phyloP scores from a whole-genome alignment of 2,113 vertebrate genomes.

The Penelope pileata region DNA sequence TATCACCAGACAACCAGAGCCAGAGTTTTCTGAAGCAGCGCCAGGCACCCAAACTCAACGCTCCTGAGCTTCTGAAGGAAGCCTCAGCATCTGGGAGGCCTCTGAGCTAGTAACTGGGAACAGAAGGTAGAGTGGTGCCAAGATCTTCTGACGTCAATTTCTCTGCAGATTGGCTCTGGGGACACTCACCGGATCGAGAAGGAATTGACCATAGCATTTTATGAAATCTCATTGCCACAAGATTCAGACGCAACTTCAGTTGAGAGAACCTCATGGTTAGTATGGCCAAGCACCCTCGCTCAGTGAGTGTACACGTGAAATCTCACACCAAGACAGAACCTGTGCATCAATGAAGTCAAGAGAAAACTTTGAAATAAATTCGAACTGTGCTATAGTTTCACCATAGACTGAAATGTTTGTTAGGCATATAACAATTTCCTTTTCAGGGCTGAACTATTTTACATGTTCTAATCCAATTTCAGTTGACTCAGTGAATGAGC shows the following conservation, averaged over 20 bases:
- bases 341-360: accelerated
- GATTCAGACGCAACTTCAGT: neutral
- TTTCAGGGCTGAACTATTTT: conserved; percentile 50
- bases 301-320: neutral
- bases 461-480: conserved; percentile 65
- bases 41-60: neutral
- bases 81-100: neutral
- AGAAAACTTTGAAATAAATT: neutral
- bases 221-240: neutral
- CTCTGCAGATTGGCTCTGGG: neutral
- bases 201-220: neutral
- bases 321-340: neutral
- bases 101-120: neutral
- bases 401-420: neutral
- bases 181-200: neutral
- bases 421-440: conserved; percentile 22
- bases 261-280: neutral
- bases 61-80: neutral
- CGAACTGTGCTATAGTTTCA: neutral
- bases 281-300: accelerated
- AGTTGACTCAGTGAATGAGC: conserved; percentile 69
- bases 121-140: neutral
- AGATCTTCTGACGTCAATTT: neutral
- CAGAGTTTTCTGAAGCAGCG: neutral
- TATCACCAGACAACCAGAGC: conserved; percentile 34